Percentiles rank a stretch among this genome's conserved stretches.
Conservation (phyloP, 2,888 invertebrate genomes). For the Steinernema scapterisci region DNA sequence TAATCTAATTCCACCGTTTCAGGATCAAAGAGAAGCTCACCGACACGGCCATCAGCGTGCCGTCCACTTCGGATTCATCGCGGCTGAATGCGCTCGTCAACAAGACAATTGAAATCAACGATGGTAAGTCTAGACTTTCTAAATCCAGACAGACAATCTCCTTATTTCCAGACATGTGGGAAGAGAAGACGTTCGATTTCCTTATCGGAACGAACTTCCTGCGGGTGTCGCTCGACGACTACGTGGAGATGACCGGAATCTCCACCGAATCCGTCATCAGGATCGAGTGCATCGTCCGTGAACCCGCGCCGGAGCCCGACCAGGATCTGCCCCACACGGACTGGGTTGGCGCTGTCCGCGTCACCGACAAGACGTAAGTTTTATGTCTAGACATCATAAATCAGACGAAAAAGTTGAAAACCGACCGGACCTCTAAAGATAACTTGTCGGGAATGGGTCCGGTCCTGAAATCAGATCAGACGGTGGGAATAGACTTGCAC, state of each 20-base stretch:
- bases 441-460: too few relatives aligned
- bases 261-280: slow-evolving; percentile 79
- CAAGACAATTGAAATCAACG: slow-evolving; percentile 45
- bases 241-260: slow-evolving; percentile 54
- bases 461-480: slow-evolving; percentile 29
- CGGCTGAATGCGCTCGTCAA: slow-evolving; percentile 62
- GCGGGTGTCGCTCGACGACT: slow-evolving; percentile 55
- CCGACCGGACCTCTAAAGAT: too few relatives aligned
- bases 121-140: slow-evolving; percentile 44
- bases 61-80: slow-evolving; percentile 47
- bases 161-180: slow-evolving; percentile 55
- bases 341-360: slow-evolving; percentile 86
- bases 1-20: background rate
- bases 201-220: slow-evolving; percentile 61
- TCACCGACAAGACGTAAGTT: slow-evolving; percentile 48
- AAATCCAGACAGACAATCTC: background rate
- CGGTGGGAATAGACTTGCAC: too few relatives aligned
- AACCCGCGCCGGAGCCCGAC: slow-evolving; percentile 88
- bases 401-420: too few relatives aligned
- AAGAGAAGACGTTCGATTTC: slow-evolving; percentile 57
- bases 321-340: slow-evolving; percentile 92
- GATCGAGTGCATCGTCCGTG: slow-evolving; percentile 87
- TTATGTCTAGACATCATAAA: too few relatives aligned
- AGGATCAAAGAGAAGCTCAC: slow-evolving; percentile 37
- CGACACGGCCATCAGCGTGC: slow-evolving; percentile 51